These are phyloP conservation scores for Lepidocolaptes lacrymiger DNA, from an alignment of 2,797 vertebrate species.

Conservation along the genomic window DNA sequence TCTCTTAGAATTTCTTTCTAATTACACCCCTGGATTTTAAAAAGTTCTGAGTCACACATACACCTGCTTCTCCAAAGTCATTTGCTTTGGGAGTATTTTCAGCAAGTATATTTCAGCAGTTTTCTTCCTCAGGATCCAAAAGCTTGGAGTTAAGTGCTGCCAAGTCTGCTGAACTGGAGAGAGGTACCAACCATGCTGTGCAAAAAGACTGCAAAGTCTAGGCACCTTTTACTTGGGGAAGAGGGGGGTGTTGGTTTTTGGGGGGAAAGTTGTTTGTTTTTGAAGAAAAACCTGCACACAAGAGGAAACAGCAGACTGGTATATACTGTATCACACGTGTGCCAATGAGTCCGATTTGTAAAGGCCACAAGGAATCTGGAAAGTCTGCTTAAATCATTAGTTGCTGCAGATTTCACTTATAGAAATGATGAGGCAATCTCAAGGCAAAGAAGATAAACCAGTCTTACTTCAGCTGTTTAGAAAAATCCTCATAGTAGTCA, in stretches of 20 bases:
- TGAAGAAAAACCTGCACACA: not conserved
- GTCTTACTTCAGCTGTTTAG: not conserved
- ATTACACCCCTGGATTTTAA: not conserved
- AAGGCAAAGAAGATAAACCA: conserved; percentile 3
- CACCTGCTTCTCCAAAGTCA: conserved; percentile 11
- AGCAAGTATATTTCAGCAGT: not conserved
- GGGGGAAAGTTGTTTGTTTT: not conserved
- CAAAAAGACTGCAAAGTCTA: not conserved
- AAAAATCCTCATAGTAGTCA: not conserved
- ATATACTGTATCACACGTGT: not conserved
- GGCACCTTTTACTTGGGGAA: not conserved
- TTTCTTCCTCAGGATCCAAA: conserved; percentile 51
- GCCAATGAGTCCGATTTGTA: not conserved
- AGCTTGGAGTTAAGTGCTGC: not conserved
- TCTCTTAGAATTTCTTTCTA: not conserved
- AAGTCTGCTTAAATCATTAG: conserved; percentile 9
- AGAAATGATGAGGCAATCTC: conserved; percentile 33
- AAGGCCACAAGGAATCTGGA: conserved; percentile 15
- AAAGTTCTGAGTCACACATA: not conserved
- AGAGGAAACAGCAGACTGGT: not conserved
- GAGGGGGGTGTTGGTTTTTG: accelerated
- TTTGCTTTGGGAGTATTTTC: not conserved
- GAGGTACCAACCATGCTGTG: not conserved
- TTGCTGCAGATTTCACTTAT: not conserved
- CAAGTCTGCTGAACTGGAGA: conserved; percentile 16